Percentiles rank a stretch among this genome's conserved stretches.
Evolutionary conservation across 2,797 vertebrate species (phyloP).

Genomic region (Oreochromis mossambicus): DNA sequence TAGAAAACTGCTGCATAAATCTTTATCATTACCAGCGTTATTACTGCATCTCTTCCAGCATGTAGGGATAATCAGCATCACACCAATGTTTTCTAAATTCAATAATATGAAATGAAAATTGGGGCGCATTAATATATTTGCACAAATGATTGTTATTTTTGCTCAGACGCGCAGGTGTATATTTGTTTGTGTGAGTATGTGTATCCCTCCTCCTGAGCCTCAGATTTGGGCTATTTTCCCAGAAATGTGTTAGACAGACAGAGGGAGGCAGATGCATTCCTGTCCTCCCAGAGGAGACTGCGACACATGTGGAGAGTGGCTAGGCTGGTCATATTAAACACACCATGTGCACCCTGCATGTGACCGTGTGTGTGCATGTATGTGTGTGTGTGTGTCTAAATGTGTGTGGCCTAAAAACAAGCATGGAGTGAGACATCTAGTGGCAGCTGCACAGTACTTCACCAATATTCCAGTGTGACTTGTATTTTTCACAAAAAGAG

Average conservation of each 20-base stretch:
- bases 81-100: neutral
- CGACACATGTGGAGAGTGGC: conserved; percentile 67
- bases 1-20: conserved; percentile 15
- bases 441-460: conserved; percentile 33
- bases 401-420: conserved; percentile 22
- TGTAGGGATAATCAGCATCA: conserved; percentile 19
- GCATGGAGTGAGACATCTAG: conserved; percentile 63
- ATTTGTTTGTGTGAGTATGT: conserved; percentile 1
- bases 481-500: neutral
- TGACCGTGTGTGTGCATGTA: conserved; percentile 32
- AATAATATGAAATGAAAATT: conserved; percentile 11
- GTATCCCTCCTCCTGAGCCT: conserved; percentile 23
- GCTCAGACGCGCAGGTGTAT: neutral
- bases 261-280: conserved; percentile 73
- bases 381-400: neutral
- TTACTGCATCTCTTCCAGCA: conserved; percentile 26
- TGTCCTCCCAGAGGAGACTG: conserved; percentile 72
- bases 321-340: conserved; percentile 78
- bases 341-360: conserved; percentile 75
- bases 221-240: conserved; percentile 64
- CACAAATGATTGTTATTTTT: conserved; percentile 18
- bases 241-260: conserved; percentile 63
- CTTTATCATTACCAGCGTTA: conserved; percentile 19
- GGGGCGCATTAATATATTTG: neutral
- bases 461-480: conserved; percentile 15